Conservation (phyloP, 2,888 invertebrate species). For the Epirrhoe alternata region DNA sequence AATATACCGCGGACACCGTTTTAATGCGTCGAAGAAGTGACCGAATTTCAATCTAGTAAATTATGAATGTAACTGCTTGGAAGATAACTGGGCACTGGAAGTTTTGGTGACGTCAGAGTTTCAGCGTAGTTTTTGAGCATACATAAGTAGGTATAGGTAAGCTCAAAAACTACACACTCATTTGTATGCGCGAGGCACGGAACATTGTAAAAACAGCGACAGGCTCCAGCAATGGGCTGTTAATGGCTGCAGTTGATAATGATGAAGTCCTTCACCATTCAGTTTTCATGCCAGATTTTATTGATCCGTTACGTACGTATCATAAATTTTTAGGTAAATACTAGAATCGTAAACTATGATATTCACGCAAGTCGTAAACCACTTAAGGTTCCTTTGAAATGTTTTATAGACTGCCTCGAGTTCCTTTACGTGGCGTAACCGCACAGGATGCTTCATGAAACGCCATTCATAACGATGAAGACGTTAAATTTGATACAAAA, state of each 20-base stretch:
- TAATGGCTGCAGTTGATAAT: neutral
- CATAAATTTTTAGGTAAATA: slow-evolving; percentile 24
- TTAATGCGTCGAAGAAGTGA: slow-evolving; percentile 34
- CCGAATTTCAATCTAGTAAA: slow-evolving; percentile 35
- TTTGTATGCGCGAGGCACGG: too few relatives aligned
- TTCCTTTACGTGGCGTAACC: slow-evolving; percentile 27
- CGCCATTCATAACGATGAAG: slow-evolving; percentile 25
- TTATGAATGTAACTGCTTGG: slow-evolving; percentile 25
- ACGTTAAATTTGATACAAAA: slow-evolving; percentile 23
- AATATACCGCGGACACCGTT: slow-evolving; percentile 32
- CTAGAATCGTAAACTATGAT: slow-evolving; percentile 33
- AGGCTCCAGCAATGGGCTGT: too few relatives aligned
- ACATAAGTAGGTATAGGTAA: too few relatives aligned
- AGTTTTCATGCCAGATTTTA: neutral
- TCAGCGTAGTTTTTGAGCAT: too few relatives aligned
- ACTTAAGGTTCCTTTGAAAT: slow-evolving; percentile 42
- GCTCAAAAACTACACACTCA: too few relatives aligned
- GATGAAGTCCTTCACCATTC: neutral
- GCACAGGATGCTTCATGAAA: slow-evolving; percentile 17
- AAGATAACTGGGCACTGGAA: slow-evolving; percentile 11
- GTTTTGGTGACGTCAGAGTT: neutral
- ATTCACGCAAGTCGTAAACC: slow-evolving; percentile 41
- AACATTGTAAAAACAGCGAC: too few relatives aligned
- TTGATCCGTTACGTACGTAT: slow-evolving; percentile 16
- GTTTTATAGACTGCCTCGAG: slow-evolving; percentile 37